Evolutionary conservation across 1,140 invertebrate species (phyloP), one percentile per base, ranked within the genome.

Genomic region (Drosophila asahinai): DNA sequence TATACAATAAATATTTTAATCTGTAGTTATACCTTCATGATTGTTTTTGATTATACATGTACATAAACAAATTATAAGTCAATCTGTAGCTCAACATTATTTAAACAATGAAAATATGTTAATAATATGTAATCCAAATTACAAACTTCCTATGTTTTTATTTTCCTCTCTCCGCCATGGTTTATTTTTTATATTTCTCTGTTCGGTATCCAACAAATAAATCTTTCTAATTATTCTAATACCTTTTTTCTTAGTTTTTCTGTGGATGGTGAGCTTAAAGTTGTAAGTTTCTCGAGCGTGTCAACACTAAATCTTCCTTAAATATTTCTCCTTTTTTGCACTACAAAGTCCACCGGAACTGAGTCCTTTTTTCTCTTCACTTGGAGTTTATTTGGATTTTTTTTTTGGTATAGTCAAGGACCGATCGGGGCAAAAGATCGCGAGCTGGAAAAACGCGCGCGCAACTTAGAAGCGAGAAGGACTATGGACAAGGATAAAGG

Each of bases 401-500:
- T 27, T 27, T 25, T 2, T 15, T 22, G 19, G 36, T n/a, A 5
- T 5, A 2, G 33, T 33, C 30, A 1, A 38, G 22, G 2, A 47
- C 27, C 25, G 66, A 81, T 77, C 63, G 66, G 40, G 19, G 30
- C 40, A 33, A 63, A 66, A 25, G 58, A 66, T 63, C 82, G 54
- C 59, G 43, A 30, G 49, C 36, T 74, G 48, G 33, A 33, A 42
- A 77, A 66, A 60, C 73, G 82, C 82, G 82, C 82, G 82, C 82
- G 82, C 82, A 86, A 84, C 57, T 70, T 25, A 78, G 62, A 54
- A 17, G 70, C 81, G 66, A 61, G 71, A 64, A 30, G 63, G 40
- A 38, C 40, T 33, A 38, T 14, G 33, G 54, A 40, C 33, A 9
- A 36, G 30, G 51, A 57, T 22, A n/a, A 40, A 40, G 54, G 36